A percentile compares a stretch with the other conserved stretches of the same genome.
Evolutionary conservation across 2,797 vertebrate genomes (phyloP).

Genomic region (Hozukius guyotensis): DNA sequence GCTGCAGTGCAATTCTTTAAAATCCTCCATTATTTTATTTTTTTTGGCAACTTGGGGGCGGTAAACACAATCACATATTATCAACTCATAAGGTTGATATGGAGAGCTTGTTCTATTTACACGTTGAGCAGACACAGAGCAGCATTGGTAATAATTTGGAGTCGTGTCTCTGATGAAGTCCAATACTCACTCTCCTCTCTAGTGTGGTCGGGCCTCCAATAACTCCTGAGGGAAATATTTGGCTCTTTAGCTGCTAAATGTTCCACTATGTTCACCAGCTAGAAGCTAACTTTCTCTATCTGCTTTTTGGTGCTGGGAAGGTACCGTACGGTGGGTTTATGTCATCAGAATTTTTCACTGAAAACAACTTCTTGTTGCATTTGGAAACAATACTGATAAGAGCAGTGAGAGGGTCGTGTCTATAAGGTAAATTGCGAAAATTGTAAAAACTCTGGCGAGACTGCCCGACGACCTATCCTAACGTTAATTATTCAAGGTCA

Average conservation of each 20-base stretch:
- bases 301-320: not conserved
- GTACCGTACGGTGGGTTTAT: not conserved
- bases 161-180: not conserved
- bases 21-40: not conserved
- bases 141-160: not conserved
- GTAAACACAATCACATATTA: not conserved
- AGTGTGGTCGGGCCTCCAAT: not conserved
- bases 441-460: too few species aligned
- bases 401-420: not conserved
- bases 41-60: not conserved
- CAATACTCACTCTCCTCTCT: not conserved
- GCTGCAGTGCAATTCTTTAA: not conserved
- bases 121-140: not conserved
- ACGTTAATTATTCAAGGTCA: too few species aligned
- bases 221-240: not conserved
- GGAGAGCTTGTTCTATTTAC: not conserved
- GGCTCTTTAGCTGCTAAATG: not conserved
- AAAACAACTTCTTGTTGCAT: not conserved
- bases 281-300: not conserved
- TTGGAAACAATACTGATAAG: not conserved
- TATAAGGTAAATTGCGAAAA: too few species aligned
- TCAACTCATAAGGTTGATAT: not conserved
- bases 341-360: not conserved
- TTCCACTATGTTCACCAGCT: not conserved
- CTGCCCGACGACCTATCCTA: too few species aligned